Percentiles rank a stretch among this genome's conserved stretches.
Conservation (phyloP, 1,140 invertebrate genomes). For the Ericerus pela region DNA sequence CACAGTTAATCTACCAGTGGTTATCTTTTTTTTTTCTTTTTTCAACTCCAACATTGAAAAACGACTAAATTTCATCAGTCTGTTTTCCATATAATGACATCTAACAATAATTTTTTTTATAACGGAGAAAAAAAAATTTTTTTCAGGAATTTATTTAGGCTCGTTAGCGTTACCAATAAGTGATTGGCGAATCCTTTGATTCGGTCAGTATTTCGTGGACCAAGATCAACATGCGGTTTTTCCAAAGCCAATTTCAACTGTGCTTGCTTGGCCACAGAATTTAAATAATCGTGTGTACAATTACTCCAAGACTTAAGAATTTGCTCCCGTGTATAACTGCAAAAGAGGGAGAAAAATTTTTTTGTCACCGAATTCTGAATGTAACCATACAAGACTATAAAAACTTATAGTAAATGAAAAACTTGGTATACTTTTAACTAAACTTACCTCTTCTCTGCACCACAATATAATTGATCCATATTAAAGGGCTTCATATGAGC, state of each 20-base stretch:
- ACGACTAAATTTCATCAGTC: too few species aligned
- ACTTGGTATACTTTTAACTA: too few species aligned
- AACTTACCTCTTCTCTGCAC: constrained; percentile 35
- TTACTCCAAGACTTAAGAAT: constrained; percentile 63
- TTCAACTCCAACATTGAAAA: too few species aligned
- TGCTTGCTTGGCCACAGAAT: constrained; percentile 49
- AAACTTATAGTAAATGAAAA: too few species aligned
- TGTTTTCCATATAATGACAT: too few species aligned
- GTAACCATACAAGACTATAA: too few species aligned
- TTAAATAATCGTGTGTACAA: constrained; percentile 60
- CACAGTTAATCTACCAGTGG: too few species aligned
- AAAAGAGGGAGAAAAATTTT: too few species aligned
- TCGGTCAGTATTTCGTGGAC: constrained; percentile 60
- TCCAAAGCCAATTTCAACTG: constrained; percentile 45
- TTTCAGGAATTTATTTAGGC: neutral
- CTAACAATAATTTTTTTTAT: too few species aligned
- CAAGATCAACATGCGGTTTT: constrained; percentile 57
- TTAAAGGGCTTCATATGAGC: constrained; percentile 42
- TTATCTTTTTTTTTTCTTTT: too few species aligned
- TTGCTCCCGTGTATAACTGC: too few species aligned
- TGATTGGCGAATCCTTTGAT: constrained; percentile 65
- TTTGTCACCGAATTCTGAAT: too few species aligned
- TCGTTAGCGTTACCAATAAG: constrained; percentile 32
- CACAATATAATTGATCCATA: constrained; percentile 35
- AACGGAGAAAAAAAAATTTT: neutral